Evolutionary conservation across 2,797 vertebrate species (phyloP).

Genomic region (Cryptoprocta ferox): DNA sequence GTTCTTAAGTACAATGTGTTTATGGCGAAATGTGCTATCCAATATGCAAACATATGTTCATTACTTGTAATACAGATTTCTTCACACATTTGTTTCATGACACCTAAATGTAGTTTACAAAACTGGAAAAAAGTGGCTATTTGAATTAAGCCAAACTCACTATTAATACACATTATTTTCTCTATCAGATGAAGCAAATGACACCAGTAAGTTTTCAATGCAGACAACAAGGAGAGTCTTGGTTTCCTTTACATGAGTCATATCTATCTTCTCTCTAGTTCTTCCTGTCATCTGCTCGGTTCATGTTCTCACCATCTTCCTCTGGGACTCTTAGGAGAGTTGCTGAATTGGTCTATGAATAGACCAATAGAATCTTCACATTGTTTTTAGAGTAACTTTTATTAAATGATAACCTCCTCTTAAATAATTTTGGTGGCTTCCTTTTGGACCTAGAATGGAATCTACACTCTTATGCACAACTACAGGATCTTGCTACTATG

Average conservation of each 20-base stretch:
- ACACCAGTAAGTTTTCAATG: not conserved
- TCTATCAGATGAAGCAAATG: not conserved
- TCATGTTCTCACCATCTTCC: not conserved
- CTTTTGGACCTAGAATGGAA: not conserved
- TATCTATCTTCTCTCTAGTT: not conserved
- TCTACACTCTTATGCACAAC: not conserved
- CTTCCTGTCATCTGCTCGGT: not conserved
- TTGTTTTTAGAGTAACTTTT: not conserved
- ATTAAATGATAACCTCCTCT: not conserved
- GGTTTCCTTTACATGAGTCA: not conserved
- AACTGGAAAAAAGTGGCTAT: not conserved
- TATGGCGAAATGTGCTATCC: constrained; percentile 15
- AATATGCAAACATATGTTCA: constrained; percentile 51
- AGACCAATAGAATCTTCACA: too few species aligned
- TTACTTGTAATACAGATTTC: constrained; percentile 46
- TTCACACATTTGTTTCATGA: constrained; percentile 68
- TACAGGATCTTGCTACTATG: not conserved
- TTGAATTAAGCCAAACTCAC: constrained; percentile 25
- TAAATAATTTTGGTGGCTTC: not conserved
- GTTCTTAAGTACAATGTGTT: not conserved
- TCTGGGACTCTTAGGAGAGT: not conserved
- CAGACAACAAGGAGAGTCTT: not conserved
- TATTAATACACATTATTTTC: not conserved
- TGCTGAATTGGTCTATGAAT: not conserved
- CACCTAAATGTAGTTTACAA: constrained; percentile 54